A percentile compares a stretch with the other conserved stretches of the same genome.
Conservation (phyloP, 2,113 vertebrate species). For the Paramormyrops kingsleyae region DNA sequence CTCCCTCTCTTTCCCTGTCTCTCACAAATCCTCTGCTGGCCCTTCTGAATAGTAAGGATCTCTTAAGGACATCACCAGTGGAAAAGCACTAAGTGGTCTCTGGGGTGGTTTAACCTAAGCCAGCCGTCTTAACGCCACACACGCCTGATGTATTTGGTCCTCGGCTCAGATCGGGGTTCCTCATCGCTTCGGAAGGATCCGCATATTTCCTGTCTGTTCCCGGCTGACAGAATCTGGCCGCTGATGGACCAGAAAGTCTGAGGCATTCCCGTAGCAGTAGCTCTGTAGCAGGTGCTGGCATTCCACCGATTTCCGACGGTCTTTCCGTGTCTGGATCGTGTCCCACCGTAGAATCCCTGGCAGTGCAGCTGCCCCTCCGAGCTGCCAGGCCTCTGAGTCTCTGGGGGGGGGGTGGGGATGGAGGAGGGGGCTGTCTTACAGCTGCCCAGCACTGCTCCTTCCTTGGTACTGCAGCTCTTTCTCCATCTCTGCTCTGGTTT, state of each 20-base stretch:
- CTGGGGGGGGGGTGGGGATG: background rate
- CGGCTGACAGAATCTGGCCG: background rate
- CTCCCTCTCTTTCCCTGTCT: background rate
- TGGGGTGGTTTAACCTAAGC: background rate
- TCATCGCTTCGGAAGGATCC: background rate
- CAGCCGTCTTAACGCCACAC: background rate
- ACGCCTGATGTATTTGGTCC: background rate
- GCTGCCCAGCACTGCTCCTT: background rate
- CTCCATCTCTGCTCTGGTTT: background rate
- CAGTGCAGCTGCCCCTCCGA: background rate
- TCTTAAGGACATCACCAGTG: background rate
- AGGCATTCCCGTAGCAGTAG: background rate
- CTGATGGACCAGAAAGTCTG: background rate
- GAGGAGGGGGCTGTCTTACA: no score
- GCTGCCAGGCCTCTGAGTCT: background rate
- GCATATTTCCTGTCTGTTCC: background rate
- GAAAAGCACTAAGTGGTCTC: background rate
- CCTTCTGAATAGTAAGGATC: background rate
- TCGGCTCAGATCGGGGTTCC: background rate
- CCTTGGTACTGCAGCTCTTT: background rate
- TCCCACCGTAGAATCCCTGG: background rate
- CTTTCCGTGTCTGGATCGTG: background rate
- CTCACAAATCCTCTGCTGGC: background rate
- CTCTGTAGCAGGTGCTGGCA: background rate
- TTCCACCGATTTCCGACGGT: background rate